A percentile compares a stretch with the other conserved stretches of the same genome.
These are phyloP conservation scores for Erebia palarica DNA, from an alignment of 2,888 invertebrate species.

Conservation along the genomic window DNA sequence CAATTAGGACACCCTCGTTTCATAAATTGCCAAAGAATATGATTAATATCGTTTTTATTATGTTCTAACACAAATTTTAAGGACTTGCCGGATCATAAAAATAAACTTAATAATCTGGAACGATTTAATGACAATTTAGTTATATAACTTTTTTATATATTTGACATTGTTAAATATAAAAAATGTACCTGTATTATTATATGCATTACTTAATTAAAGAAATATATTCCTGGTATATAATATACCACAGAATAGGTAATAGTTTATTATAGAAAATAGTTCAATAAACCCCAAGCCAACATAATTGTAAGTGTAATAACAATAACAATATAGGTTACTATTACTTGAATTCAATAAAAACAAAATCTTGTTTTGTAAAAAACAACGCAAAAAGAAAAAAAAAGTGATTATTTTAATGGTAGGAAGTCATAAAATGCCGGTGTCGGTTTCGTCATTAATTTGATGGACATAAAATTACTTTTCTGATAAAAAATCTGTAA, in stretches of 20 bases:
- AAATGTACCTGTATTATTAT: too few relatives aligned
- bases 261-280: too few relatives aligned
- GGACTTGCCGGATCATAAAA: neutral
- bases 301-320: too few relatives aligned
- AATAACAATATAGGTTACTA: too few relatives aligned
- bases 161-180: too few relatives aligned
- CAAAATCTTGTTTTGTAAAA: conserved; percentile 51
- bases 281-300: too few relatives aligned
- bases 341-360: conserved; percentile 32
- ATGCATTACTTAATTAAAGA: too few relatives aligned
- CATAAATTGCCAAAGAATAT: conserved; percentile 61
- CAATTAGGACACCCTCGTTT: conserved; percentile 64
- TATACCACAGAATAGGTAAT: too few relatives aligned
- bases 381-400: conserved; percentile 52
- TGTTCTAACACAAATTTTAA: conserved; percentile 26
- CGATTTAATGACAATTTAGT: too few relatives aligned
- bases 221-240: too few relatives aligned
- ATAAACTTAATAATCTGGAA: neutral
- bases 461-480: conserved; percentile 65
- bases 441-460: conserved; percentile 69
- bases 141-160: too few relatives aligned
- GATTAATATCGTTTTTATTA: conserved; percentile 59
- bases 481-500: conserved; percentile 50
- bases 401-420: conserved; percentile 79
- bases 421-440: conserved; percentile 65